These are phyloP conservation scores for Arnoldichthys spilopterus DNA, from an alignment of 2,797 vertebrate genomes.

Conservation along the genomic window DNA sequence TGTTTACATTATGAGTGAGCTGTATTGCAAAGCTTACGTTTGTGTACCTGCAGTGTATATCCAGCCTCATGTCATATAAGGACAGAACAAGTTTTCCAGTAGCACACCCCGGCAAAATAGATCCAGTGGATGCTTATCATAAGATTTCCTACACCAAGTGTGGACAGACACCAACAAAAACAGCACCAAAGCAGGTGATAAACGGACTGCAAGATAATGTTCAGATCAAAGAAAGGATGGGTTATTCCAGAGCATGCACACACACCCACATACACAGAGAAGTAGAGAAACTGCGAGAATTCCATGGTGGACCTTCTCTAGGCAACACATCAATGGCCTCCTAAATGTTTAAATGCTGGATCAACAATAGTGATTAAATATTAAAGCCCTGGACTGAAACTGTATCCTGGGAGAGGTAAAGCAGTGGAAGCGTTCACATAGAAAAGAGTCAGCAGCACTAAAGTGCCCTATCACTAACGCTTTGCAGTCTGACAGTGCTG, in stretches of 20 bases:
- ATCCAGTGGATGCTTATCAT: conserved; percentile 35
- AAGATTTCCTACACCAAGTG: conserved; percentile 33
- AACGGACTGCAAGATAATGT: not conserved
- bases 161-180: conserved; percentile 31
- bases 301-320: conserved; percentile 46
- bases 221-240: conserved; percentile 8
- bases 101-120: not conserved
- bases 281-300: conserved; percentile 17
- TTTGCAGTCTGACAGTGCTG: conserved; percentile 52
- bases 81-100: not conserved
- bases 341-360: conserved; percentile 68
- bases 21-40: not conserved
- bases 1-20: not conserved
- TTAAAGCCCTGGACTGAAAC: conserved; percentile 72
- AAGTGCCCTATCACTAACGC: conserved; percentile 64
- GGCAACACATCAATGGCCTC: conserved; percentile 67
- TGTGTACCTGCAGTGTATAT: not conserved
- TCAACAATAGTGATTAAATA: conserved; percentile 72
- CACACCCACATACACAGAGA: conserved; percentile 25
- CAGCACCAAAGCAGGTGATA: conserved; percentile 14
- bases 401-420: conserved; percentile 53
- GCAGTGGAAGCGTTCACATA: conserved; percentile 11
- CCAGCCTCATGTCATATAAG: conserved; percentile 2
- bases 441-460: conserved; percentile 64
- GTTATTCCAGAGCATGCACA: conserved; percentile 19